These are phyloP conservation scores for Crypturellus undulatus DNA, from an alignment of 2,113 vertebrate genomes.

Conservation along the genomic window DNA sequence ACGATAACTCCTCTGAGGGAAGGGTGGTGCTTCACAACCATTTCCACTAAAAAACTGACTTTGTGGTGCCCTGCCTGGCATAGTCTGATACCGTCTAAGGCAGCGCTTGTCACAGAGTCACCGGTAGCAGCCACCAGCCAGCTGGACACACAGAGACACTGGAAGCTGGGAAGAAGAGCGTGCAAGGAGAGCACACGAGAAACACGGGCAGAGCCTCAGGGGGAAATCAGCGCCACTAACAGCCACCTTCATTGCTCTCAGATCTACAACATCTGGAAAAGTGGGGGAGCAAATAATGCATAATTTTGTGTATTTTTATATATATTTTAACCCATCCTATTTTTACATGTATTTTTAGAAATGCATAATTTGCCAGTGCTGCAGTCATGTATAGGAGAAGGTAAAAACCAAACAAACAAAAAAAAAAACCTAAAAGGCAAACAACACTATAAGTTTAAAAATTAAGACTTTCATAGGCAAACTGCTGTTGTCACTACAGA, in stretches of 20 bases:
- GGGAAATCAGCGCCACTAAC: background rate
- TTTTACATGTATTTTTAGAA: background rate
- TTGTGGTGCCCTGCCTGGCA: background rate
- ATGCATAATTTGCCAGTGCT: conserved; percentile 11
- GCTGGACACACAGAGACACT: background rate
- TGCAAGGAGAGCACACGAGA: background rate
- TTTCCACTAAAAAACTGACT: background rate
- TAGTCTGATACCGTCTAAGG: background rate
- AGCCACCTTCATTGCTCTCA: background rate
- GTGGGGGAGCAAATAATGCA: background rate
- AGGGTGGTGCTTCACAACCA: background rate
- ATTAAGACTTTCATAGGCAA: conserved; percentile 44
- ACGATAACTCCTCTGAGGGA: background rate
- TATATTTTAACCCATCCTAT: conserved; percentile 8
- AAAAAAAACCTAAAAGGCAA: too few relatives aligned
- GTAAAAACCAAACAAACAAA: background rate
- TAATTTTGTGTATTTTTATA: background rate
- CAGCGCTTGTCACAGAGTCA: background rate
- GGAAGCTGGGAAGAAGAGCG: background rate
- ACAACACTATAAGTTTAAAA: conserved; percentile 31
- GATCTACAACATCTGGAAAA: background rate
- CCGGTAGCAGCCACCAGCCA: background rate
- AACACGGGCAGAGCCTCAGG: background rate
- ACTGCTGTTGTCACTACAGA: conserved; percentile 49
- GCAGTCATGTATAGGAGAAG: background rate